Percentiles rank a stretch among this genome's conserved stretches.
phyloP scores from a whole-genome alignment of 2,797 vertebrate genomes.

The Tachyglossus aculeatus region DNA sequence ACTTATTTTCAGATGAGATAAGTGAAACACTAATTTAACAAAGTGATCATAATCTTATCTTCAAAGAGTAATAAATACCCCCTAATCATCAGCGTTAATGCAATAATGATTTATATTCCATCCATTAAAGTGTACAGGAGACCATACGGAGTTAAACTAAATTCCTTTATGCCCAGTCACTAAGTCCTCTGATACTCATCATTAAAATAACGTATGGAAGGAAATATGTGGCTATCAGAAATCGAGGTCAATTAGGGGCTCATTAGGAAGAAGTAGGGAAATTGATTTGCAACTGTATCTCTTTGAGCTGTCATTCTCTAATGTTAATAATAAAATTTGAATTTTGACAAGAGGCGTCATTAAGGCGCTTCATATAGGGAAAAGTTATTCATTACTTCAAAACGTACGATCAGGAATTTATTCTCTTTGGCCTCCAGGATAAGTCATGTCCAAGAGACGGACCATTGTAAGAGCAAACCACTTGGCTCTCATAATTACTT shows the following conservation, averaged over 20 bases:
- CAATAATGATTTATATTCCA: conserved; percentile 54
- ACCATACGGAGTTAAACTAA: conserved; percentile 64
- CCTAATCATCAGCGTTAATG: conserved; percentile 38
- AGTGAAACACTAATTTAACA: conserved; percentile 51
- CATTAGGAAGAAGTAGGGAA: conserved; percentile 69
- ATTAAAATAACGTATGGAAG: conserved; percentile 69
- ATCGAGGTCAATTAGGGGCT: conserved; percentile 77
- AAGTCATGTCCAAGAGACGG: conserved; percentile 73
- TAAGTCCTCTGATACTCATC: conserved; percentile 64
- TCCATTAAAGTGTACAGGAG: conserved; percentile 37
- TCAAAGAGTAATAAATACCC: conserved; percentile 46
- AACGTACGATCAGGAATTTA: conserved; percentile 72
- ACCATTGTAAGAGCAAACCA: conserved; percentile 62
- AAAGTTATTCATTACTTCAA: conserved; percentile 72
- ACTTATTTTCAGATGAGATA: conserved; percentile 49
- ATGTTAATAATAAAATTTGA: conserved; percentile 77
- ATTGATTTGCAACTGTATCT: conserved; percentile 76
- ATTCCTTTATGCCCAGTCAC: conserved; percentile 52
- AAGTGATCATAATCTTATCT: conserved; percentile 38
- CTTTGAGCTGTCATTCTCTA: conserved; percentile 64
- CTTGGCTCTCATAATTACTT: conserved; percentile 56
- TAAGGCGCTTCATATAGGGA: conserved; percentile 66
- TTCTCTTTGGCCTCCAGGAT: conserved; percentile 67
- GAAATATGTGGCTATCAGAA: conserved; percentile 70
- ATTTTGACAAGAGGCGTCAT: conserved; percentile 74